Base-by-base conservation (phyloP, 92 coral and sea anemone genomes). In the Palythoa heliodiscus region DNA sequence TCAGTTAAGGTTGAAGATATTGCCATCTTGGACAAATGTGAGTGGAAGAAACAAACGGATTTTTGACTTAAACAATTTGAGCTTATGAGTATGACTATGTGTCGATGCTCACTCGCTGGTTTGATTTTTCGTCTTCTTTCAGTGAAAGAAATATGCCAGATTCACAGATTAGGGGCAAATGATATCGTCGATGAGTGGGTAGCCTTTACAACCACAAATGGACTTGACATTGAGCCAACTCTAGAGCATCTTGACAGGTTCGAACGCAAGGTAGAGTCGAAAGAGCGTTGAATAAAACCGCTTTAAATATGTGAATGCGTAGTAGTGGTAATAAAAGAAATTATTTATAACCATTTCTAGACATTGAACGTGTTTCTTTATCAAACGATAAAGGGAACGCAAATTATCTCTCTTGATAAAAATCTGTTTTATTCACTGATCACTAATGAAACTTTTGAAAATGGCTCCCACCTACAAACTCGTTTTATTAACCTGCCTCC, bases 131-230 rank as follows among this genome's bases (percentile, higher is more conserved):
- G 52, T 38, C 78, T 37, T 58, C 10, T 24, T 48, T 55, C 78
- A 96, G 98, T 96, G 78, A 96, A 94, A 89, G 96, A 92, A 52
- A 89, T 96, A 24, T 96, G 98, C 86, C 10, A 24, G 14, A 11
- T 64, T 15, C 80, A 86, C 81, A 87, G 82, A 48, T 79, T 92
- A 80, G 70, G 60, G 14, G 95, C 98, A 15, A 53, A 75, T 3
- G 91, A 88, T 48, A 67, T 96, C 9, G 91, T 91, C 13, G 92
- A 89, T 19, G 98, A 91, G 86, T 96, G 98, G 98, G 78, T 96
- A 20, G 91, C 98, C 7, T 86, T 92, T 83, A 89, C 90, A 0
- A 86, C 92, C 25, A 52, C 76, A 14, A 23, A 54, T 2, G 66
- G 70, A 35, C n/a, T 87, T 9, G 76, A 82, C 58, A 76, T 76